Percentiles rank a stretch among this genome's conserved stretches.
Conservation (phyloP, 2,797 vertebrate genomes). For the Dallia pectoralis region DNA sequence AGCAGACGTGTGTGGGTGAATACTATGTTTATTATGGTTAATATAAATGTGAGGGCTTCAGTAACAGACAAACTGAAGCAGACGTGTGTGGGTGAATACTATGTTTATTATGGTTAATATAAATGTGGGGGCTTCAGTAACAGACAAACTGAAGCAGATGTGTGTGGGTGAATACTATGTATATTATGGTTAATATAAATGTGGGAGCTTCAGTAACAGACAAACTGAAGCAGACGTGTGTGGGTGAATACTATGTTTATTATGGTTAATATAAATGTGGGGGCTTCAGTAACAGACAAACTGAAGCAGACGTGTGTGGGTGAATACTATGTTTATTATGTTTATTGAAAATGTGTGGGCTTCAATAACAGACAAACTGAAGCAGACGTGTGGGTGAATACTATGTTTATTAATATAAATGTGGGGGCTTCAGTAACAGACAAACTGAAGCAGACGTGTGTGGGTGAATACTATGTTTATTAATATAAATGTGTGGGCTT, state of each 20-base stretch:
- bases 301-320: neutral
- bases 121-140: neutral
- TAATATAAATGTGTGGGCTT: neutral
- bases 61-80: neutral
- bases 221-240: neutral
- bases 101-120: neutral
- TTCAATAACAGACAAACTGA: neutral
- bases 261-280: neutral
- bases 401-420: neutral
- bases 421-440: neutral
- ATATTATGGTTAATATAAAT: neutral
- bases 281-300: neutral
- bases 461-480: neutral
- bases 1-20: neutral
- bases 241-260: neutral
- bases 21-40: neutral
- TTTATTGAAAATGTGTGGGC: neutral
- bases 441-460: neutral
- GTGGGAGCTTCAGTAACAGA: neutral
- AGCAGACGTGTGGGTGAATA: neutral
- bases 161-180: neutral
- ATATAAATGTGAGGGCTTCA: neutral
- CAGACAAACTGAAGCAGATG: neutral
- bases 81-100: neutral
- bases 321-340: neutral